A percentile compares a stretch with the other conserved stretches of the same genome.
These are phyloP conservation scores for Cromileptes altivelis DNA, from an alignment of 2,113 vertebrate species.

Conservation along the genomic window DNA sequence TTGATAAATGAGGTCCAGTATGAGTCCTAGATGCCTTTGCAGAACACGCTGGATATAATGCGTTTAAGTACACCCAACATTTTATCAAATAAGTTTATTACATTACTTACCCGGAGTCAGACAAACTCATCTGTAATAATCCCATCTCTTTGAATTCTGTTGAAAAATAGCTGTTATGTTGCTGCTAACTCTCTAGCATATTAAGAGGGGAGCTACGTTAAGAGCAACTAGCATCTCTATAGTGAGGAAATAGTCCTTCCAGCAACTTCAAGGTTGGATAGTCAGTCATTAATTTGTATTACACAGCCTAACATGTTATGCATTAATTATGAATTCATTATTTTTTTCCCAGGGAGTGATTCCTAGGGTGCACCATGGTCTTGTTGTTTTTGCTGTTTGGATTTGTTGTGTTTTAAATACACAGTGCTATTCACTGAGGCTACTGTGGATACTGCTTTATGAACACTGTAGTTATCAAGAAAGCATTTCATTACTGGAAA, in stretches of 20 bases:
- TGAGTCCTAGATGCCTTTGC: constrained; percentile 56
- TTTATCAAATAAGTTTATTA: constrained; percentile 76
- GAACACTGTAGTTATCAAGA: not conserved
- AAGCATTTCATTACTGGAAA: too few species aligned
- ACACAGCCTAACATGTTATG: constrained; percentile 52
- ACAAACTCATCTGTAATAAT: constrained; percentile 79
- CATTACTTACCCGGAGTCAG: constrained; percentile 74
- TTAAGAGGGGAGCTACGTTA: constrained; percentile 55
- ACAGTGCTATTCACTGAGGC: too few species aligned
- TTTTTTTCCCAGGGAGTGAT: constrained; percentile 27
- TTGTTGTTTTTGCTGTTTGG: constrained; percentile 16
- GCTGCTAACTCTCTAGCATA: constrained; percentile 68
- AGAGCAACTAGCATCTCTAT: constrained; percentile 55
- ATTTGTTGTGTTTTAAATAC: not conserved
- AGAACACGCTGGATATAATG: constrained; percentile 52
- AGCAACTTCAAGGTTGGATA: constrained; percentile 69
- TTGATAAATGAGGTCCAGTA: constrained; percentile 68
- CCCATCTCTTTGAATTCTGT: constrained; percentile 66
- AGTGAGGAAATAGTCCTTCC: constrained; percentile 60
- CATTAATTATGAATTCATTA: constrained; percentile 69
- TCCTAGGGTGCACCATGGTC: not conserved
- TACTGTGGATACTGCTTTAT: too few species aligned
- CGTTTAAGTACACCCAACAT: constrained; percentile 65
- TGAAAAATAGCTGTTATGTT: constrained; percentile 74
- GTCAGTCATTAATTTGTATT: constrained; percentile 70